phyloP scores from a whole-genome alignment of 2,113 vertebrate species.

The Daphoenositta chrysoptera region DNA sequence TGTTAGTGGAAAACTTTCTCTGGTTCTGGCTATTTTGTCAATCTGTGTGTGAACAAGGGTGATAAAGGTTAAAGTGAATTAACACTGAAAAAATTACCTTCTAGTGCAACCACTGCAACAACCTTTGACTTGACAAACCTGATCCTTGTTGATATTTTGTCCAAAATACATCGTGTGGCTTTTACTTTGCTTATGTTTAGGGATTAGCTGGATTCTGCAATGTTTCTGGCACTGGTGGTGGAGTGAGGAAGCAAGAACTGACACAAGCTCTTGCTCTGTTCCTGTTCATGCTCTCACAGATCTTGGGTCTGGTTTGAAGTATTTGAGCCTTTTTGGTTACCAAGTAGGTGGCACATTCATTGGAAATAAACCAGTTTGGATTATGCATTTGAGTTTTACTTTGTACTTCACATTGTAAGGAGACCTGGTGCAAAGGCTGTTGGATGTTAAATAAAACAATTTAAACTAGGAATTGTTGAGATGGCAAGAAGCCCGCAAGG shows the following conservation, averaged over 20 bases:
- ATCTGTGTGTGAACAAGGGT: background rate
- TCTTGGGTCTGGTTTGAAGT: background rate
- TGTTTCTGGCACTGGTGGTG: background rate
- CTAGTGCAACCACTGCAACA: background rate
- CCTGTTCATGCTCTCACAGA: background rate
- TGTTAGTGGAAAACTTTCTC: background rate
- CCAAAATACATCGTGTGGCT: background rate
- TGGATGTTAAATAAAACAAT: background rate
- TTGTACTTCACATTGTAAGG: rapidly evolving
- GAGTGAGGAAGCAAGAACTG: background rate
- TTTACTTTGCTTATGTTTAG: background rate
- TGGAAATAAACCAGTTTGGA: background rate
- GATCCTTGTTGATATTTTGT: background rate
- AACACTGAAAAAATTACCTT: background rate
- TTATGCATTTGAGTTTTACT: background rate
- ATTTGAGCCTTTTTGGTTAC: background rate
- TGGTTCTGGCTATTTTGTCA: background rate
- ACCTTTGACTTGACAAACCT: background rate
- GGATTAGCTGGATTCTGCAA: background rate
- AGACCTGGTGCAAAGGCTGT: background rate
- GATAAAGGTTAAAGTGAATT: background rate
- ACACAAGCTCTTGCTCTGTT: background rate
- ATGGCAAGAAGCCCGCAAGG: background rate
- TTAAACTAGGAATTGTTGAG: background rate
- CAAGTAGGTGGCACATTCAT: background rate